phyloP scores from a whole-genome alignment of 2,888 invertebrate genomes.

The Tinea trinotella region DNA sequence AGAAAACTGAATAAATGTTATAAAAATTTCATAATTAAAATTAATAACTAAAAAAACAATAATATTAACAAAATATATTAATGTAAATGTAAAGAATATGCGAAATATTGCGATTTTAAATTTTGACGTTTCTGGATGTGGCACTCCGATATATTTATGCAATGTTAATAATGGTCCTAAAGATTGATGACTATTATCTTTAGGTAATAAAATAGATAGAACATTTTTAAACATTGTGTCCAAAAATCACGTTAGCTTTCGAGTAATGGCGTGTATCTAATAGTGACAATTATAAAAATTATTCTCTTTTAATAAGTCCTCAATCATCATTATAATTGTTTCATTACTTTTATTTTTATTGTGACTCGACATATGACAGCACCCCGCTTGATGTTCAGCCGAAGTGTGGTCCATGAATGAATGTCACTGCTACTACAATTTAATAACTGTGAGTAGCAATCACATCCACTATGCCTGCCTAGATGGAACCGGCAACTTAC shows the following conservation, averaged over 20 bases:
- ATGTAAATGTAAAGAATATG: background rate
- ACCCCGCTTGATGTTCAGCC: no score
- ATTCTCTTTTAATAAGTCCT: background rate
- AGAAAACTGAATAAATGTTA: conserved; percentile 16
- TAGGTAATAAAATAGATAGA: background rate
- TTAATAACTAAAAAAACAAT: background rate
- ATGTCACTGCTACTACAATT: no score
- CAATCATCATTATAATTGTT: background rate
- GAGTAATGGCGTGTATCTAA: background rate
- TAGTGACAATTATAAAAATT: background rate
- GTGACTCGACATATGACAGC: no score
- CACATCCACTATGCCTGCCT: no score
- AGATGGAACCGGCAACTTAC: no score
- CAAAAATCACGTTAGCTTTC: background rate
- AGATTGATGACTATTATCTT: background rate
- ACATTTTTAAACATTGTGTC: background rate
- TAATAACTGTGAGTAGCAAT: no score
- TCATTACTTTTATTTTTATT: background rate
- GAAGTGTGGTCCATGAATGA: no score
- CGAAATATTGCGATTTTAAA: background rate
- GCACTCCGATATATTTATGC: background rate
- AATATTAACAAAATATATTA: background rate
- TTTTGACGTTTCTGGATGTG: background rate
- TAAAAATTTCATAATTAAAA: background rate
- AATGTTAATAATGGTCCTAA: conserved; percentile 3